Base-by-base conservation (phyloP, 2,888 invertebrate species). In the Dichetophora obliterata region DNA sequence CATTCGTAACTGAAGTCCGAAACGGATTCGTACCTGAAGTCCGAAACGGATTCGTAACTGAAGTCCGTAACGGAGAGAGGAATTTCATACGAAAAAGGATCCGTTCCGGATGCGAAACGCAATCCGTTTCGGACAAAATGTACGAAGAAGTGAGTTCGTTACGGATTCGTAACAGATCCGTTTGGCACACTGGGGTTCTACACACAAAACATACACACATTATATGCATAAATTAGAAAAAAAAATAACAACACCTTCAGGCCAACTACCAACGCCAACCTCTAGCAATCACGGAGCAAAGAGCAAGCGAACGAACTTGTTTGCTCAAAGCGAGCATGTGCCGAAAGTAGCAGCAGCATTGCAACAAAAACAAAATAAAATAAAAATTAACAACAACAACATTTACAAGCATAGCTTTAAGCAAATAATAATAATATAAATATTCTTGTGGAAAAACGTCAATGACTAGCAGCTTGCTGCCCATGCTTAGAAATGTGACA, bases 401-500 rank as follows among this genome's bases (percentile, higher is more conserved):
- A 19, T 24, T 43, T 11, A 6, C 43, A 43, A 11, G 54, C 19
- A 19, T 22, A 19, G 54, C 54, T n/a, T 22, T 8, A 54, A 54
- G 19, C 19, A 9, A 54, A 54, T 6, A 54, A 54, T 9, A 22
- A 27, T 11, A 9, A 4, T 9, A 59, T 14, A 59, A 27, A 24
- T 14, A 22, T 22, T 11, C 57, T 14, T 14, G 22, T 27, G 57
- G 57, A 19, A 24, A n/a, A 31, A 54, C 22, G 54, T 22, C 19
- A 19, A 27, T 11, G 22, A 14, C 9, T 27, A 59, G 57, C 57
- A 24, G 24, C 57, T 9, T 24, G 65, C 31, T 19, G 4, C 31
- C 65, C 24, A 65, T 19, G 19, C 66, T 66, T 66, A 66, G 37
- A 66, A 66, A 66, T 66, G 66, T 66, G 66, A 66, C 22, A 50